Base-by-base conservation (phyloP, 2,888 invertebrate species). In the Epistrophe eligans region DNA sequence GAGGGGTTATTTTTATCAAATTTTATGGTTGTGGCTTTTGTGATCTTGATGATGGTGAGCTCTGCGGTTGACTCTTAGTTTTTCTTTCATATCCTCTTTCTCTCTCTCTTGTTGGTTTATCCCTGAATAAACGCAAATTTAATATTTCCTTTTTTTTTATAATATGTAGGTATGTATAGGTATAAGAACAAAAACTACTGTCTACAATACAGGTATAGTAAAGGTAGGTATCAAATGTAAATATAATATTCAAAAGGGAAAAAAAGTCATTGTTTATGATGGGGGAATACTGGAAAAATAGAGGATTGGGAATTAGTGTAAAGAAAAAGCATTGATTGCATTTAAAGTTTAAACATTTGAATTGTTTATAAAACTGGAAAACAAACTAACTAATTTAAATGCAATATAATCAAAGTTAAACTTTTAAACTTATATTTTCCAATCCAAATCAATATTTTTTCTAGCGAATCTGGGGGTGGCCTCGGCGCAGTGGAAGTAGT, bases 1-100 rank as follows among this genome's bases (percentile, higher is more conserved):
- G 17, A 58, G 81, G 73, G 73, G 60, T 77, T 81, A 70, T 73
- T 85, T 85, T 85, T 85, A 77, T 82, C 82, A 85, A 85, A 85
- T 85, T 74, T 77, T 77, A 85, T 77, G 82, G 85, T 74, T 70
- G 70, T 81, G 81, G 82, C 70, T 82, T 74, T 73, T 77, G 82
- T 77, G 73, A 85, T 85, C 77, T 82, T 82, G 77, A 85, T 85
- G 81, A 85, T 73, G 77, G 70, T 35, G 60, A 70, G 67, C 19
- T 85, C 55, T 77, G 66, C 28, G 60, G 71, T 81, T 84, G 84
- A 77, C 77, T 81, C 71, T 83, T 77, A 48, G 64, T 45, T 64
- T 40, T 79, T 79, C 60, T 52, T 73, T 45, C 67, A 17, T 79
- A 24, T 62, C 6, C 32, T 40, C 15, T 58, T n/a, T n/a, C 24